A percentile compares a stretch with the other conserved stretches of the same genome.
phyloP scores from a whole-genome alignment of 2,797 vertebrate genomes.

The Catharus ustulatus region DNA sequence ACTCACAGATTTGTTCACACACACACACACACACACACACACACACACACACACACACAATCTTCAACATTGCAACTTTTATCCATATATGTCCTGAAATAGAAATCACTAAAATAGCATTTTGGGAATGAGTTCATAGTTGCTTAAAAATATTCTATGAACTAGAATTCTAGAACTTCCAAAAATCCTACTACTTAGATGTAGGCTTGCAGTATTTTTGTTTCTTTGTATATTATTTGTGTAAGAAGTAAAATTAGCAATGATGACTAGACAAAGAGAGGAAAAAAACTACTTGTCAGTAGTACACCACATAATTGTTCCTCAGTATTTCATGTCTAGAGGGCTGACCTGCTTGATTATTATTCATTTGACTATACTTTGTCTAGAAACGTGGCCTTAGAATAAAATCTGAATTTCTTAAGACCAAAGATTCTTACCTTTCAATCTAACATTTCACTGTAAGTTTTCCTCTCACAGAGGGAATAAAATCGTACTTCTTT shows the following conservation, averaged over 20 bases:
- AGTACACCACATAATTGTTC: constrained; percentile 55
- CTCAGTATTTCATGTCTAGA: constrained; percentile 65
- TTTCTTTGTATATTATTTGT: constrained; percentile 70
- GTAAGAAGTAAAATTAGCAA: constrained; percentile 60
- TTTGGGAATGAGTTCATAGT: constrained; percentile 30
- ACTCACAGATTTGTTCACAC: not conserved
- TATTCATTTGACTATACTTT: constrained; percentile 72
- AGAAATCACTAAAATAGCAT: constrained; percentile 30
- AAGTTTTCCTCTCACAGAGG: not conserved
- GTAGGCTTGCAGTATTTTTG: constrained; percentile 45
- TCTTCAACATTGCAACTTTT: not conserved
- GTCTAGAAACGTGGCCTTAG: constrained; percentile 36
- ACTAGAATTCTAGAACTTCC: not conserved
- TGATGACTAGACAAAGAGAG: constrained; percentile 54
- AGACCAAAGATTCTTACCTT: constrained; percentile 63
- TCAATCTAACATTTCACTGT: constrained; percentile 8
- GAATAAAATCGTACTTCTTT: constrained; percentile 52
- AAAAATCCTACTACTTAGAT: constrained; percentile 22
- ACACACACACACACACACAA: rapidly evolving
- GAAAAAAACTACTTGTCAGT: constrained; percentile 47
- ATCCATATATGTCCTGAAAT: not conserved
- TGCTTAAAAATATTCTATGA: constrained; percentile 23
- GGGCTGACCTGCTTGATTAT: constrained; percentile 9
- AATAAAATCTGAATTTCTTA: constrained; percentile 66
- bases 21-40: rapidly evolving